Conservation (phyloP, 1,140 invertebrate species). For the Batillaria attramentaria region DNA sequence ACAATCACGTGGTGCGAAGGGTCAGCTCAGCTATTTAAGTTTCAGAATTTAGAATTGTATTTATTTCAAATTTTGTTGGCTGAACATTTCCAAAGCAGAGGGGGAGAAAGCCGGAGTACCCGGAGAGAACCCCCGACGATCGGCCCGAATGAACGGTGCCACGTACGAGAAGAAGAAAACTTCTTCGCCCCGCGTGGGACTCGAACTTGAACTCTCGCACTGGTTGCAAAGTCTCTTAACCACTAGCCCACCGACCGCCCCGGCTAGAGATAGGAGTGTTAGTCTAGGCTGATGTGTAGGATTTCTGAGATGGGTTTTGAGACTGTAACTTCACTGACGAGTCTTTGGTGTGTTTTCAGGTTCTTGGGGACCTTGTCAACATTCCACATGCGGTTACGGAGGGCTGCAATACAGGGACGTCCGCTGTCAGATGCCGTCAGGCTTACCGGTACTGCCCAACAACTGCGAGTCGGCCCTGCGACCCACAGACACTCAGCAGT, state of each 20-base stretch:
- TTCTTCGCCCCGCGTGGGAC: not conserved
- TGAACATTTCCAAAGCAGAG: no score
- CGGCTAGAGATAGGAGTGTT: not conserved
- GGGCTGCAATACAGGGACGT: slow-evolving; percentile 47
- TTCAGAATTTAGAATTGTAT: no score
- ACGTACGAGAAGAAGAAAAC: not conserved
- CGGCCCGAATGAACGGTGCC: no score
- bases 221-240: not conserved
- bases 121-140: no score
- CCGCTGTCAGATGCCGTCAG: slow-evolving; percentile 45
- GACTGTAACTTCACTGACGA: not conserved
- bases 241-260: not conserved
- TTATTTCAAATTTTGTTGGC: no score
- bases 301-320: not conserved
- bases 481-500: slow-evolving; percentile 33
- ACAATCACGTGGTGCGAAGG: no score
- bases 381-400: slow-evolving; percentile 40
- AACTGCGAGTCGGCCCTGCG: slow-evolving; percentile 13
- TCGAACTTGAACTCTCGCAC: not conserved
- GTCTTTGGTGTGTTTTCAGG: slow-evolving; percentile 29
- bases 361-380: slow-evolving; percentile 53
- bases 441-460: slow-evolving; percentile 33
- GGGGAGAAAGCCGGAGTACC: no score
- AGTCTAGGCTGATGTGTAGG: not conserved
- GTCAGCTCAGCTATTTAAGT: no score